Evolutionary conservation across 1,140 invertebrate species (phyloP).

Genomic region (Drosophila seguyi): DNA sequence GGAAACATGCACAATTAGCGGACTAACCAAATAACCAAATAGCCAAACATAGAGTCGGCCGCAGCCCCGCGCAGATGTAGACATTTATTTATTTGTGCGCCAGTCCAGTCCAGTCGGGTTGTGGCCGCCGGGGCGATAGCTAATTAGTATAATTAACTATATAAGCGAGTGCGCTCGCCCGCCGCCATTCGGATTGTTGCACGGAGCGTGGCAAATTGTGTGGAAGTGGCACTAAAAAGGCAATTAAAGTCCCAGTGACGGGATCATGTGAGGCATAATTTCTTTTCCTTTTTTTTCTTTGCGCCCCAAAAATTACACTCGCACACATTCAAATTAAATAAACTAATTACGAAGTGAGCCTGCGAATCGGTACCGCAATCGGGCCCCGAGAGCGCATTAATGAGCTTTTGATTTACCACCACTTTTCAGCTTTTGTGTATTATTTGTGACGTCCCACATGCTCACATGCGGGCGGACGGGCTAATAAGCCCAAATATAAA

Average conservation of each 20-base stretch:
- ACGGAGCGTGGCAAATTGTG: constrained; percentile 81
- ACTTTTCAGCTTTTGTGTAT: constrained; percentile 46
- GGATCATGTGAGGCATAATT: constrained; percentile 43
- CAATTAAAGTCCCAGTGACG: constrained; percentile 75
- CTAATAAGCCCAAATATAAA: constrained; percentile 70
- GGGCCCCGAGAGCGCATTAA: constrained; percentile 56
- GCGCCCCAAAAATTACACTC: constrained; percentile 18
- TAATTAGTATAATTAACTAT: constrained; percentile 85
- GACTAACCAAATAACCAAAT: constrained; percentile 31
- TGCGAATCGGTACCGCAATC: constrained; percentile 15
- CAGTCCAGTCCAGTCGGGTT: constrained; percentile 52
- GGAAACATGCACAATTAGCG: constrained; percentile 62
- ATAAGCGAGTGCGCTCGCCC: constrained; percentile 60
- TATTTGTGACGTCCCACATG: constrained; percentile 28
- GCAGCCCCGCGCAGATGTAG: constrained; percentile 42
- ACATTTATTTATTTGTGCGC: constrained; percentile 68
- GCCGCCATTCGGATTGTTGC: constrained; percentile 78
- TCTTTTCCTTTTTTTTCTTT: constrained; percentile 31
- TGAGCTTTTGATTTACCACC: constrained; percentile 75
- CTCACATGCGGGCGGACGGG: constrained; percentile 41
- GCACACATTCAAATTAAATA: constrained; percentile 71
- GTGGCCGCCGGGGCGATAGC: constrained; percentile 47
- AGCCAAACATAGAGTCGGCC: constrained; percentile 29
- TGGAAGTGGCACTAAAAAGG: constrained; percentile 83
- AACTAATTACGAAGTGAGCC: constrained; percentile 66